A percentile compares a stretch with the other conserved stretches of the same genome.
These are phyloP conservation scores for Ailurus styani DNA, from an alignment of 2,113 vertebrate species.

Conservation along the genomic window DNA sequence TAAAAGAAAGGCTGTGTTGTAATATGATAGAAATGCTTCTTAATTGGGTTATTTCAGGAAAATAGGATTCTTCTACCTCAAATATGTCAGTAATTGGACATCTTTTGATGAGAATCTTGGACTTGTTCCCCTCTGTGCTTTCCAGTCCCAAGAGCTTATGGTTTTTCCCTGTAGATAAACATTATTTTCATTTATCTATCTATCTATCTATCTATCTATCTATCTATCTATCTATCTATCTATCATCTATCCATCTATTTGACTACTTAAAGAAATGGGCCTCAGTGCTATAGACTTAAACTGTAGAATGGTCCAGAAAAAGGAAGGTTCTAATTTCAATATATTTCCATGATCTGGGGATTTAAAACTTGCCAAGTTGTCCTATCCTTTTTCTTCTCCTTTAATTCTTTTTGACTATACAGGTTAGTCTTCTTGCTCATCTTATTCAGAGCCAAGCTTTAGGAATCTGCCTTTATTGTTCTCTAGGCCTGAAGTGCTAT, in stretches of 20 bases:
- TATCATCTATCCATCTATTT: background rate
- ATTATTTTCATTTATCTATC: background rate
- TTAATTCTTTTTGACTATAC: background rate
- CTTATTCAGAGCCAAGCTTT: background rate
- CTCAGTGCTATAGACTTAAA: background rate
- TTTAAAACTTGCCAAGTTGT: background rate
- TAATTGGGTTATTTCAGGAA: background rate
- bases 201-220: background rate
- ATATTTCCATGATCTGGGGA: background rate
- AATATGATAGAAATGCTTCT: background rate
- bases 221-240: background rate
- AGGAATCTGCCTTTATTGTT: background rate
- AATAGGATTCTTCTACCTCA: background rate
- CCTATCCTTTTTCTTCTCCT: background rate
- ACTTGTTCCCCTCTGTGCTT: background rate
- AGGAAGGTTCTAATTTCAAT: background rate
- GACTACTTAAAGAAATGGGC: background rate
- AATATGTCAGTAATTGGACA: background rate
- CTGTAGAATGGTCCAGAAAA: background rate
- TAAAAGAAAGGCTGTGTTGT: background rate
- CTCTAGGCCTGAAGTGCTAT: background rate
- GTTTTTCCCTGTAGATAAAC: background rate
- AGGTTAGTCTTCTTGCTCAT: background rate
- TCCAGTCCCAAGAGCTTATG: background rate
- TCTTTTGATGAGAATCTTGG: background rate